phyloP scores from a whole-genome alignment of 2,113 vertebrate genomes.

The Gavia stellata region DNA sequence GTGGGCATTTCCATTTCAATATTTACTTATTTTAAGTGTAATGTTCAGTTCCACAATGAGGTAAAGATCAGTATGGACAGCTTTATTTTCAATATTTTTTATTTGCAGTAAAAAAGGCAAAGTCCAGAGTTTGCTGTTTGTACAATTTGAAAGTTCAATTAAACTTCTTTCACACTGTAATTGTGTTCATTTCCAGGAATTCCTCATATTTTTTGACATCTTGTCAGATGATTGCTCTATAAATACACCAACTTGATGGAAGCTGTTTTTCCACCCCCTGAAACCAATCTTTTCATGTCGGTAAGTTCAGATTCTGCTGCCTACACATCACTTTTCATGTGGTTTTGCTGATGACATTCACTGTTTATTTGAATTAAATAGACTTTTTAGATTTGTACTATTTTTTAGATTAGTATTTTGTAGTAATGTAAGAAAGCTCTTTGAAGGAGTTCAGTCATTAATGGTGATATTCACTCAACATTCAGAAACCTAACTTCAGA shows the following conservation, averaged over 20 bases:
- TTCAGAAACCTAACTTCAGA: background rate
- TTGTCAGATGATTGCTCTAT: background rate
- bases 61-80: background rate
- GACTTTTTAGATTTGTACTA: background rate
- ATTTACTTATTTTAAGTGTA: background rate
- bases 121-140: background rate
- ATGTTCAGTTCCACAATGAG: background rate
- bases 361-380: background rate
- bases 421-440: background rate
- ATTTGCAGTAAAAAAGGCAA: background rate
- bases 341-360: background rate
- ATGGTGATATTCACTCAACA: background rate
- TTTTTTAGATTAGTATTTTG: background rate
- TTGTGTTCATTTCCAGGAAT: constrained; percentile 6
- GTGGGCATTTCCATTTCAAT: background rate
- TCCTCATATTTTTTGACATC: background rate
- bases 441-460: background rate
- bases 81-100: background rate
- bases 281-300: background rate
- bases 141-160: background rate
- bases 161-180: background rate
- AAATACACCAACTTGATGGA: background rate
- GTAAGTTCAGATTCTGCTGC: background rate
- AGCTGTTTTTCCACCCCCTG: background rate
- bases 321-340: background rate